A percentile compares a stretch with the other conserved stretches of the same genome.
These are phyloP conservation scores for Reinhardtius hippoglossoides DNA, from an alignment of 2,113 vertebrate genomes.

Conservation along the genomic window DNA sequence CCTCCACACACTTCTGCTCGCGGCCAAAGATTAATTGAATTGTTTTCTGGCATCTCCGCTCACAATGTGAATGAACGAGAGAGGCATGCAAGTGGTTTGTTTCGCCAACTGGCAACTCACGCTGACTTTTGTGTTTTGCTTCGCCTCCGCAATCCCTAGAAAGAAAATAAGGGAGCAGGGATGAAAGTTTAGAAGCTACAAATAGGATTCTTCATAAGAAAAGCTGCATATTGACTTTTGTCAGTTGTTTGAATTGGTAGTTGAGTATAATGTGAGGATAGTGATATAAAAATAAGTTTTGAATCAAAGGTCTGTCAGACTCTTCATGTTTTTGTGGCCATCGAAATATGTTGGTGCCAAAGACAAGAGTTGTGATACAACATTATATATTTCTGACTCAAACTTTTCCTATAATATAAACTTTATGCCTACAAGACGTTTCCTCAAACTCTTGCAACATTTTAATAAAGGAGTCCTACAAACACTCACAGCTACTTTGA, in stretches of 20 bases:
- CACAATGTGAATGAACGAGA: slow-evolving; percentile 49
- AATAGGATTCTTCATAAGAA: slow-evolving; percentile 23
- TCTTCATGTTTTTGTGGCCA: background rate
- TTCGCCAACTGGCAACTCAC: slow-evolving; percentile 62
- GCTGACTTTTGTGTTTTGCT: slow-evolving; percentile 44
- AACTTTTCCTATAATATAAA: no score
- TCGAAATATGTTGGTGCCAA: background rate
- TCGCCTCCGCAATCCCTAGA: slow-evolving; percentile 38
- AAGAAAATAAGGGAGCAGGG: slow-evolving; percentile 36
- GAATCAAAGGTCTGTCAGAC: background rate
- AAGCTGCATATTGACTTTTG: slow-evolving; percentile 17
- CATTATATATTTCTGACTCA: no score
- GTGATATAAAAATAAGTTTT: background rate
- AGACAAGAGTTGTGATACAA: background rate
- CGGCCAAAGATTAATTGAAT: slow-evolving; percentile 67
- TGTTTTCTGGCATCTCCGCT: slow-evolving; percentile 66
- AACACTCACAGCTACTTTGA: slow-evolving; percentile 22
- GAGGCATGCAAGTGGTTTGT: slow-evolving; percentile 56
- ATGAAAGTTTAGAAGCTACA: slow-evolving; percentile 20
- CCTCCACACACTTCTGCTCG: slow-evolving; percentile 30
- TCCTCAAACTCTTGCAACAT: background rate
- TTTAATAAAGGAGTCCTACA: slow-evolving; percentile 8
- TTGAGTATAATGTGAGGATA: background rate
- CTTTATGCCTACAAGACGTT: background rate
- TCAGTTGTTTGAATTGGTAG: slow-evolving; percentile 7